Conservation (phyloP, 2,888 invertebrate species). For the Marasmarcha lunaedactyla region DNA sequence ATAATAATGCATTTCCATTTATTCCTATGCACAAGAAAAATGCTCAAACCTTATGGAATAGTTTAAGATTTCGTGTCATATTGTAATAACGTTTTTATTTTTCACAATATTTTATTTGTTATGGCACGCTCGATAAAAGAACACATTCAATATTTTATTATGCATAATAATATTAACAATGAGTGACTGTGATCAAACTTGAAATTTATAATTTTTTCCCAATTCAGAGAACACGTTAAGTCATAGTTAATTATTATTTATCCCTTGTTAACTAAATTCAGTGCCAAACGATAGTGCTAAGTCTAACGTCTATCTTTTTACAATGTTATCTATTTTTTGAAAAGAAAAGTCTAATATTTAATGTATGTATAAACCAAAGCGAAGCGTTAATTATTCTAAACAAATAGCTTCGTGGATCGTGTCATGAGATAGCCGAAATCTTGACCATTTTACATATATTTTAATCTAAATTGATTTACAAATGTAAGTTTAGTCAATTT, state of each 20-base stretch:
- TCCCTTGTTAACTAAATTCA: slow-evolving; percentile 44
- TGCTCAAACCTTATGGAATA: slow-evolving; percentile 67
- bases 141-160: slow-evolving; percentile 32
- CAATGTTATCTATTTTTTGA: slow-evolving; percentile 46
- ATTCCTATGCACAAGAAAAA: slow-evolving; percentile 64
- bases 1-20: slow-evolving; percentile 46
- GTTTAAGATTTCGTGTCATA: slow-evolving; percentile 68
- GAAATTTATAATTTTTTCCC: slow-evolving; percentile 46
- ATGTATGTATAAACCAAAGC: slow-evolving; percentile 33
- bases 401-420: slow-evolving; percentile 49
- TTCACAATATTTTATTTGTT: slow-evolving; percentile 47
- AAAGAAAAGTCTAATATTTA: slow-evolving; percentile 22
- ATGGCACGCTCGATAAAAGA: slow-evolving; percentile 45
- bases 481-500: slow-evolving; percentile 67
- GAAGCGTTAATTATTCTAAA: slow-evolving; percentile 30
- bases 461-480: slow-evolving; percentile 64
- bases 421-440: slow-evolving; percentile 67
- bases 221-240: slow-evolving; percentile 39
- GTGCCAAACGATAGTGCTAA: slow-evolving; percentile 68
- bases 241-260: slow-evolving; percentile 35
- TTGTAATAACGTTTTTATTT: slow-evolving; percentile 51
- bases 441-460: slow-evolving; percentile 64
- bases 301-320: slow-evolving; percentile 58
- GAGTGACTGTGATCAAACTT: slow-evolving; percentile 58
- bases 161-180: slow-evolving; percentile 15